These are phyloP conservation scores for Gavia stellata DNA, from an alignment of 2,113 vertebrate genomes.

Conservation along the genomic window DNA sequence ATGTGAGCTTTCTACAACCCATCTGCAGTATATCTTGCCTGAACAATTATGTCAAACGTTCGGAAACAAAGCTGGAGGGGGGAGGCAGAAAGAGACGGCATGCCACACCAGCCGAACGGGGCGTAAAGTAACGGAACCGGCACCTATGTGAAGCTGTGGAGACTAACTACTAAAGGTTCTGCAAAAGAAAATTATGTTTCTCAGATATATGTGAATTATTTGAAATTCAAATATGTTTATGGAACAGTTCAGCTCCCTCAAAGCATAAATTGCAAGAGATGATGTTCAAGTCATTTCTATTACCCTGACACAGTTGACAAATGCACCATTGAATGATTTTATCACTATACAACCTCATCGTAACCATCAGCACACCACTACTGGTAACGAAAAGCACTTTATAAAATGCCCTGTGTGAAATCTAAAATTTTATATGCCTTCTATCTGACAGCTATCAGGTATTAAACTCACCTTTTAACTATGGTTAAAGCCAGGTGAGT, in stretches of 20 bases:
- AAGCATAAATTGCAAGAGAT: neutral
- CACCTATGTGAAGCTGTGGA: neutral
- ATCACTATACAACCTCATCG: neutral
- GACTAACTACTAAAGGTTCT: neutral
- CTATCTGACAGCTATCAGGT: neutral
- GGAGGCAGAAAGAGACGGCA: neutral
- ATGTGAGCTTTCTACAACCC: neutral
- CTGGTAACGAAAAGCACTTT: neutral
- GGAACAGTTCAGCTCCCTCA: neutral
- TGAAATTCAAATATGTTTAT: neutral
- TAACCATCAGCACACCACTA: neutral
- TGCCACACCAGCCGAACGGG: accelerated
- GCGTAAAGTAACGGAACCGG: accelerated
- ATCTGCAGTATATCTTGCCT: neutral
- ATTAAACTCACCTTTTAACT: neutral
- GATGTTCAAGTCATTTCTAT: neutral
- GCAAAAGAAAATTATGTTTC: neutral
- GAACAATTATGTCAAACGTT: neutral
- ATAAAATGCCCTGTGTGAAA: neutral
- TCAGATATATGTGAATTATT: neutral
- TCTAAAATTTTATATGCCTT: neutral
- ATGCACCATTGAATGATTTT: neutral
- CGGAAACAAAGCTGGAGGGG: neutral
- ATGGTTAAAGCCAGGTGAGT: neutral
- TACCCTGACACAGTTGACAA: slow-evolving; percentile 26